phyloP scores from a whole-genome alignment of 2,113 vertebrate genomes.

The Ia io region DNA sequence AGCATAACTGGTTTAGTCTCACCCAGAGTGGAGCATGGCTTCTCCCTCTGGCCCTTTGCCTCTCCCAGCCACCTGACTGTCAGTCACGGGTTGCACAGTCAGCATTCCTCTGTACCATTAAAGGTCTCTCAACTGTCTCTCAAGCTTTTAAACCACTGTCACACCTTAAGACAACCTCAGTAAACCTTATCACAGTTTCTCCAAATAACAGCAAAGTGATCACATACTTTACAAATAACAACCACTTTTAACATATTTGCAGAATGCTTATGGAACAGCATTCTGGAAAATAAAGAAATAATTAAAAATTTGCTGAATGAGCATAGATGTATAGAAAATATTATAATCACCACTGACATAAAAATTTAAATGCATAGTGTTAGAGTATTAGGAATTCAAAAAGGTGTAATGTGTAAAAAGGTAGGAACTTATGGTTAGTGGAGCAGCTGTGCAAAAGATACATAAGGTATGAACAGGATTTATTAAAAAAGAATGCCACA shows the following conservation, averaged over 20 bases:
- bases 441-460: neutral
- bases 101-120: neutral
- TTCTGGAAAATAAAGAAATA: neutral
- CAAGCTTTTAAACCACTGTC: neutral
- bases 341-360: neutral
- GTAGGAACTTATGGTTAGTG: neutral
- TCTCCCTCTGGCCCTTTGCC: neutral
- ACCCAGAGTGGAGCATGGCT: no score
- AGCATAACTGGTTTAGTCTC: neutral
- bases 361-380: neutral
- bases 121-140: neutral
- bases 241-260: neutral
- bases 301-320: neutral
- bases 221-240: neutral
- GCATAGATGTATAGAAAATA: neutral
- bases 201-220: neutral
- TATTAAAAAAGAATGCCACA: neutral
- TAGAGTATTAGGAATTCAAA: neutral
- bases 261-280: neutral
- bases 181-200: neutral
- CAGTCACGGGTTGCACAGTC: no score
- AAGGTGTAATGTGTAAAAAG: neutral
- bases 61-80: neutral
- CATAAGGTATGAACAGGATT: neutral
- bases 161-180: neutral